Percentiles rank a stretch among this genome's conserved stretches.
Conservation (phyloP, 1,140 invertebrate species). For the Portunus trituberculatus region DNA sequence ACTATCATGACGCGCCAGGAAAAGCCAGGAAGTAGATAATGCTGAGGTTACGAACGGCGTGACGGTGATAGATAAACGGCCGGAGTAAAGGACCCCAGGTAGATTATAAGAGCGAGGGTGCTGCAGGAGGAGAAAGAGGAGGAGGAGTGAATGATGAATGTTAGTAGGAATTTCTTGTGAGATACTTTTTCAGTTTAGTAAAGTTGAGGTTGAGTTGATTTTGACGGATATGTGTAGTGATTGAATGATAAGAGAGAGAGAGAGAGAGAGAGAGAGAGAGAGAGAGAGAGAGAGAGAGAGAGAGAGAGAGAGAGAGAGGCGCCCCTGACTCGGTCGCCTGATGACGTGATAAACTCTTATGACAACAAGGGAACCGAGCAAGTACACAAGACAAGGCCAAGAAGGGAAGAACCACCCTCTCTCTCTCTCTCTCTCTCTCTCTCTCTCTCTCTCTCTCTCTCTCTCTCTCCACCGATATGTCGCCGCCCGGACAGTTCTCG, state of each 20-base stretch:
- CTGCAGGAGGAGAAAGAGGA: not conserved
- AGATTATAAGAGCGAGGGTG: not conserved
- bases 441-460: conserved; percentile 15
- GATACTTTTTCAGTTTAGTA: not conserved
- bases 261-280: too few relatives aligned
- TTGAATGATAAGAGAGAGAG: not conserved
- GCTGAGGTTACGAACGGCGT: not conserved
- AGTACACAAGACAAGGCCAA: not conserved
- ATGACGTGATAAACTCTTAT: not conserved
- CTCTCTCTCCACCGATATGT: not conserved
- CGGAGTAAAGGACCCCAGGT: not conserved
- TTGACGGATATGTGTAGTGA: not conserved
- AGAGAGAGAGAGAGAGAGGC: not conserved
- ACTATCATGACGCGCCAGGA: not conserved
- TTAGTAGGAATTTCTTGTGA: not conserved
- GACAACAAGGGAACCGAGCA: not conserved
- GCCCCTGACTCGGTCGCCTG: too few relatives aligned
- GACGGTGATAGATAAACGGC: not conserved
- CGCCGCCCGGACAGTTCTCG: too few relatives aligned
- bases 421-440: conserved; percentile 2
- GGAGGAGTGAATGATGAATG: not conserved
- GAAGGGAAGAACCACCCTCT: not conserved
- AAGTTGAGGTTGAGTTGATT: not conserved
- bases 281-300: conserved; percentile 4
- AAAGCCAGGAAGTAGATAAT: not conserved